Evolutionary conservation across 2,797 vertebrate species (phyloP).

Genomic region (Falco berigora): DNA sequence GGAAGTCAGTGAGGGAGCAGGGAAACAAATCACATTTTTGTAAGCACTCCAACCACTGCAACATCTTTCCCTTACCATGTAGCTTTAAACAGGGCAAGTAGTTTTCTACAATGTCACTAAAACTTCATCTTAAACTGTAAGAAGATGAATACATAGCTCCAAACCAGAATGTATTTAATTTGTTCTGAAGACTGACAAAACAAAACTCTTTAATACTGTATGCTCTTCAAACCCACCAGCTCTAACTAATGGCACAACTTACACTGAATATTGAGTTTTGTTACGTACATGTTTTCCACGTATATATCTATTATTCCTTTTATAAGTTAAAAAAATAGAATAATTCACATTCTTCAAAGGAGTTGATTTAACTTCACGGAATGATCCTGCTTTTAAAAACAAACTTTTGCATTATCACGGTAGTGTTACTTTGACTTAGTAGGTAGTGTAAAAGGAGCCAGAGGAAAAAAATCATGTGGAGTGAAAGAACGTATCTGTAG

Average conservation of each 20-base stretch:
- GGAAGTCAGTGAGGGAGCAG: background rate
- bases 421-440: background rate
- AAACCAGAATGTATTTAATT: background rate
- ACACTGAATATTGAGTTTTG: background rate
- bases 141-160: background rate
- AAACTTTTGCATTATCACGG: background rate
- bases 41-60: background rate
- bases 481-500: background rate
- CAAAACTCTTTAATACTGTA: background rate
- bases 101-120: background rate
- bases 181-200: background rate
- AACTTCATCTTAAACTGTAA: background rate
- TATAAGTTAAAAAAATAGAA: background rate
- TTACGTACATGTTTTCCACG: background rate
- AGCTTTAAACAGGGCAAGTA: background rate
- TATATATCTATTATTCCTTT: background rate
- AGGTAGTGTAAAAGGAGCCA: background rate
- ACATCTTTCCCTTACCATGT: background rate
- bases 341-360: background rate
- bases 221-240: background rate
- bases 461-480: background rate
- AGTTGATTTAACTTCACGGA: background rate
- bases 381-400: background rate
- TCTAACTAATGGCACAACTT: background rate
- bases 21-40: background rate